These are phyloP conservation scores for Rotaria sp. DNA, from an alignment of 2,888 invertebrate genomes.

Conservation along the genomic window DNA sequence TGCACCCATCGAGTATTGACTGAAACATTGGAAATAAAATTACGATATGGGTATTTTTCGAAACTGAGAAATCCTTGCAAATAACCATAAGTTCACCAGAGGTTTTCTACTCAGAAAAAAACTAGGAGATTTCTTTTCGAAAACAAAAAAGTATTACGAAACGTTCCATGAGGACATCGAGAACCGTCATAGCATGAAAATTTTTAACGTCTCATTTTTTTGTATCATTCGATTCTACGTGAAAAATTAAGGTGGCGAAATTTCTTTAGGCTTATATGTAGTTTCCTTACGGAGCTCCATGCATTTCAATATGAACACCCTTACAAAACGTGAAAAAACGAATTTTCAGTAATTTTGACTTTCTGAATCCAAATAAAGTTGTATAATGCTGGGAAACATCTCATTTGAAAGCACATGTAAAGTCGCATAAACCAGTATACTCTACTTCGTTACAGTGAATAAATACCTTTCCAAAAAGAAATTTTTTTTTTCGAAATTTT, in stretches of 20 bases:
- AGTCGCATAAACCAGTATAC: not conserved
- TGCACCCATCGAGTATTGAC: too few relatives aligned
- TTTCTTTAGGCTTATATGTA: not conserved
- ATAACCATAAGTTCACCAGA: too few relatives aligned
- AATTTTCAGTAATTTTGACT: not conserved
- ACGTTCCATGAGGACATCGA: too few relatives aligned
- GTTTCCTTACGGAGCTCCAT: not conserved
- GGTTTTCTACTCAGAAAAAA: too few relatives aligned
- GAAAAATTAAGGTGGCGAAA: not conserved
- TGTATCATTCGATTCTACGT: not conserved
- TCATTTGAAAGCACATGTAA: not conserved
- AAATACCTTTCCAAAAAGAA: not conserved
- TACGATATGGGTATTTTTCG: too few relatives aligned
- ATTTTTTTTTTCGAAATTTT: too few relatives aligned
- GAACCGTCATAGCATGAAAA: too few relatives aligned
- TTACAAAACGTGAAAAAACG: not conserved
- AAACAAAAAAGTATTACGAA: too few relatives aligned
- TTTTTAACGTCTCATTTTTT: not conserved
- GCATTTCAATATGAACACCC: not conserved
- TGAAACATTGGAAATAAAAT: too few relatives aligned
- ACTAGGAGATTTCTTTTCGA: too few relatives aligned
- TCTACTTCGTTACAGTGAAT: not conserved
- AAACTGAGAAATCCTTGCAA: too few relatives aligned
- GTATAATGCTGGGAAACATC: not conserved
- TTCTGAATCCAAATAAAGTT: not conserved